Percentiles rank a stretch among this genome's conserved stretches.
Evolutionary conservation across 2,888 invertebrate genomes (phyloP).

Genomic region (Euplagia quadripunctaria): DNA sequence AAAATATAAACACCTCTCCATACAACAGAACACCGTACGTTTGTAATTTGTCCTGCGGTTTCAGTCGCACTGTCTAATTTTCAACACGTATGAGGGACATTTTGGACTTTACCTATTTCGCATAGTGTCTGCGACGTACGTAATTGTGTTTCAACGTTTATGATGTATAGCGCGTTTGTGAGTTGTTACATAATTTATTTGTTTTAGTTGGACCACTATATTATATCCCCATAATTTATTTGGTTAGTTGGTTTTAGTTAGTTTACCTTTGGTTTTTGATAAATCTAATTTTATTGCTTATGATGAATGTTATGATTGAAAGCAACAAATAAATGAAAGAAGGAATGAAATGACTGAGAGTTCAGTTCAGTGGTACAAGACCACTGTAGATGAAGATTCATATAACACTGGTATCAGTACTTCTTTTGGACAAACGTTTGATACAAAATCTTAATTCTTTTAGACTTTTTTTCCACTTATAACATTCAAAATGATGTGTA

Average conservation of each 20-base stretch:
- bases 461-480: too few relatives aligned
- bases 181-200: constrained; percentile 21
- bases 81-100: constrained; percentile 52
- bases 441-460: too few relatives aligned
- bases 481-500: too few relatives aligned
- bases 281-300: neutral
- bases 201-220: neutral
- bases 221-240: too few relatives aligned
- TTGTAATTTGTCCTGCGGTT: constrained; percentile 52
- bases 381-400: too few relatives aligned
- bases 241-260: too few relatives aligned
- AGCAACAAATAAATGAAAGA: neutral
- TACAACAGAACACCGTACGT: constrained; percentile 27
- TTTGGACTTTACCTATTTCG: constrained; percentile 51
- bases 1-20: constrained; percentile 28
- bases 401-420: too few relatives aligned
- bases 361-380: too few relatives aligned
- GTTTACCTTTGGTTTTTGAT: neutral
- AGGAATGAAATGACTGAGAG: too few relatives aligned
- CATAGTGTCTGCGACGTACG: constrained; percentile 32
- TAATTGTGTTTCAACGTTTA: constrained; percentile 45
- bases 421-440: too few relatives aligned
- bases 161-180: constrained; percentile 37
- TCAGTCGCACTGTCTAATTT: constrained; percentile 47
- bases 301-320: neutral